Conservation (phyloP, 2,797 vertebrate species). For the Xerus rutilus region DNA sequence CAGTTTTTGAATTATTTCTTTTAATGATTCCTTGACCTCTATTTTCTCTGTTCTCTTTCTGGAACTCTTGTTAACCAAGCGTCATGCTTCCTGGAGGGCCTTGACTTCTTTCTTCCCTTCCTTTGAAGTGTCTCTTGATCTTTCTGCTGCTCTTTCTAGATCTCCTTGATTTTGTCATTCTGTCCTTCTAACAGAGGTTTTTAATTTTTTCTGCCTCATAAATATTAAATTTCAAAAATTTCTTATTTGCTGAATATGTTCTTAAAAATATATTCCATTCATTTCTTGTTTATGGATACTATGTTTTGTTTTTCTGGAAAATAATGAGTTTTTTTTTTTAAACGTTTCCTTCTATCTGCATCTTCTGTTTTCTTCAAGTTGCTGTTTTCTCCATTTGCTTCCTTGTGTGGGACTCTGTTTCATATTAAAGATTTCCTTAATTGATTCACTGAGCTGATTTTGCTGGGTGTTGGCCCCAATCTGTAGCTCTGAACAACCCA, state of each 20-base stretch:
- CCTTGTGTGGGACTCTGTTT: background rate
- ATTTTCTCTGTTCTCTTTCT: background rate
- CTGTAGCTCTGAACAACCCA: background rate
- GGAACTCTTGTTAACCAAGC: background rate
- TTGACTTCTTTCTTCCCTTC: background rate
- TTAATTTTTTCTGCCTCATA: background rate
- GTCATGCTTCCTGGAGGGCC: background rate
- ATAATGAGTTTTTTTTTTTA: background rate
- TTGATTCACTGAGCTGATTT: background rate
- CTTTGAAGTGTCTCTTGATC: background rate
- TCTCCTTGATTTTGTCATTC: background rate
- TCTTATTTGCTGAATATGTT: background rate
- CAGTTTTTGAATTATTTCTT: background rate
- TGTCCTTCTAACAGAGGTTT: background rate
- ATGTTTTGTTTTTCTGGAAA: slow-evolving; percentile 22
- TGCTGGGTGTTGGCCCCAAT: background rate
- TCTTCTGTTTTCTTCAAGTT: background rate
- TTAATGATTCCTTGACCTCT: background rate
- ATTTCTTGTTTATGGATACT: slow-evolving; percentile 1
- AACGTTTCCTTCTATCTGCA: background rate
- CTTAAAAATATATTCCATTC: slow-evolving; percentile 8
- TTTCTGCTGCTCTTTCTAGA: background rate
- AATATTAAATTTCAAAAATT: slow-evolving; percentile 35
- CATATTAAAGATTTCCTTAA: background rate
- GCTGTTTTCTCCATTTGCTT: background rate